These are phyloP conservation scores for Ophion ventricosus DNA, from an alignment of 2,888 invertebrate species.

Conservation along the genomic window DNA sequence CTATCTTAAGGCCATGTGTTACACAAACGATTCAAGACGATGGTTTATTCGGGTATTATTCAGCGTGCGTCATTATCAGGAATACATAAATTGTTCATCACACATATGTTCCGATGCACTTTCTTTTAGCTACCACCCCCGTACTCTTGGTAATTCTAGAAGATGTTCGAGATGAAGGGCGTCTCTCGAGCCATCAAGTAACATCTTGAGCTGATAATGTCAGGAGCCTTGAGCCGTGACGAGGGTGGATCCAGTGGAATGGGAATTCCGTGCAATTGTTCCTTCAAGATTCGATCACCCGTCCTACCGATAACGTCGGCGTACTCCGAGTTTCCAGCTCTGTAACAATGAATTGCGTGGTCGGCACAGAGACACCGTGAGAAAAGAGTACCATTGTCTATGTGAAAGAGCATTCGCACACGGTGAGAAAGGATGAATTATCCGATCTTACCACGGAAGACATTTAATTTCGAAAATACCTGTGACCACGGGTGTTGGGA, in stretches of 20 bases:
- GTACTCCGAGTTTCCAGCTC: constrained; percentile 76
- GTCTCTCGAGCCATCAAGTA: constrained; percentile 63
- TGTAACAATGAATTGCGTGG: constrained; percentile 56
- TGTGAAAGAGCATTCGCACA: neutral
- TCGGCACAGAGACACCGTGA: constrained; percentile 13
- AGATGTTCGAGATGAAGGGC: constrained; percentile 64
- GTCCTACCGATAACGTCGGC: constrained; percentile 69
- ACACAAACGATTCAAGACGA: constrained; percentile 63
- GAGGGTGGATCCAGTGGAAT: constrained; percentile 63
- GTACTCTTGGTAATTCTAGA: constrained; percentile 48
- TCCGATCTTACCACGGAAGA: neutral
- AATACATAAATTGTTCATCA: neutral
- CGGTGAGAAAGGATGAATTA: neutral
- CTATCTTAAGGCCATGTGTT: too few relatives aligned
- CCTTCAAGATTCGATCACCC: constrained; percentile 69
- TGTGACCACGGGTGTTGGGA: neutral
- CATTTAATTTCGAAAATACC: neutral
- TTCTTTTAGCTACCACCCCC: constrained; percentile 19
- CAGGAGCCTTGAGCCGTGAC: constrained; percentile 54
- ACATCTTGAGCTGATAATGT: constrained; percentile 68
- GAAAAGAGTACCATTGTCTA: neutral
- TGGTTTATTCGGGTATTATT: constrained; percentile 47
- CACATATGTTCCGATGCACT: constrained; percentile 29
- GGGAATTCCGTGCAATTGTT: constrained; percentile 67
- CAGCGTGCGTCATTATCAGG: constrained; percentile 7